phyloP scores from a whole-genome alignment of 2,113 vertebrate genomes.

The Phrynosoma platyrhinos region DNA sequence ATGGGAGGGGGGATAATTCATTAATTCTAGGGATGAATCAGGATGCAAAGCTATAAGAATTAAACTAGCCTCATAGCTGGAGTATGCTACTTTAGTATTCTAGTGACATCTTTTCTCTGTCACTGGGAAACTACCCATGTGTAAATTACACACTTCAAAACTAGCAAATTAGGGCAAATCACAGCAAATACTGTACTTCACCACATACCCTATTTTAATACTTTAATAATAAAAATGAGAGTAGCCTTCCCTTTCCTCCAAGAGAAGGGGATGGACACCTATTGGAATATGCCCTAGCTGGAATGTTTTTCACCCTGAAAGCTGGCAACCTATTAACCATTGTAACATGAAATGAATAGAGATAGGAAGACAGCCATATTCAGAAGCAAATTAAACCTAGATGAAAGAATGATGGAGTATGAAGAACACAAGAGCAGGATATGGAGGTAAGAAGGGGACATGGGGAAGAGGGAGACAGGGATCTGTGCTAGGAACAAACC shows the following conservation, averaged over 20 bases:
- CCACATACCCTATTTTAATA: neutral
- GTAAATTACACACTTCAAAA: neutral
- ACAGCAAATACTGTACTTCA: neutral
- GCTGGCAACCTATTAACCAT: slow-evolving; percentile 2
- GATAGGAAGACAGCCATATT: slow-evolving; percentile 20
- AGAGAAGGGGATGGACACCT: neutral
- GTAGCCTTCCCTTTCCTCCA: neutral
- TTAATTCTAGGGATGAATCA: neutral
- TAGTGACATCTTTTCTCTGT: neutral
- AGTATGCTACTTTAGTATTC: neutral
- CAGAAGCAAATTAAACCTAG: slow-evolving; percentile 26
- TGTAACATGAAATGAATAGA: slow-evolving; percentile 28
- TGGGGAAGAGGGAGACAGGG: slow-evolving; percentile 37
- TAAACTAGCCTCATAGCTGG: neutral
- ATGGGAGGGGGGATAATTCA: neutral
- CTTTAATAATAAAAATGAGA: neutral
- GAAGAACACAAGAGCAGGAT: slow-evolving; percentile 29
- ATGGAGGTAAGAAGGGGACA: slow-evolving; percentile 11
- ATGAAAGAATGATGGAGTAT: slow-evolving; percentile 8
- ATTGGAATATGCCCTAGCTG: neutral
- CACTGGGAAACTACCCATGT: neutral
- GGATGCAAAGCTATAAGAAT: neutral
- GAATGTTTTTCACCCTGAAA: neutral
- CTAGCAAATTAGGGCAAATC: neutral
- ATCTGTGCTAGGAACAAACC: slow-evolving; percentile 75